Evolutionary conservation across 2,888 invertebrate species (phyloP), one percentile per base, ranked within the genome.

Genomic region (Eupithecia abbreviata): DNA sequence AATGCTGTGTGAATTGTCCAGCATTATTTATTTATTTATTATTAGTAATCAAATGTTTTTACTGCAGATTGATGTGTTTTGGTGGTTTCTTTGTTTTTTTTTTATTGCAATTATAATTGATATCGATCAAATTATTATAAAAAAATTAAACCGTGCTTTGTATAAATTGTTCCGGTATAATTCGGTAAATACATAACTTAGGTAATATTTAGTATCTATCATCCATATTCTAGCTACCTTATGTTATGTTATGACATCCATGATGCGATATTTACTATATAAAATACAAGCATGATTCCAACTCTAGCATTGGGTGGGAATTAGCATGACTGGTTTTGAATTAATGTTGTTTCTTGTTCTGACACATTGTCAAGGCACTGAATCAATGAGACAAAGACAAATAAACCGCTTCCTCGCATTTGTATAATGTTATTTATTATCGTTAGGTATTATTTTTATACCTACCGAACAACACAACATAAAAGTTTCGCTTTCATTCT

Each of bases 291-390:
- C 30, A 62, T 62, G 12, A 30, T 62, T 62, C 2, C 30, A 30
- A 62, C 12, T 10, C 55, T 13, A 66, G 66, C 42, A 42, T 66
- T 66, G 66, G 42, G 78, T 84, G 79, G n/a, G 45, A 62, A 91
- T 92, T 92, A 89, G 84, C 90, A 91, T 90, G 87, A 90, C 89
- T 82, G 84, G 89, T 88, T 81, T 81, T 87, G 85, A 89, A 51
- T 84, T 82, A 77, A 91, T 90, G 18, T 18, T 18, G 18, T 18
- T 2, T 58, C 9, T 89, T 90, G 85, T 85, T 85, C 87, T 89
- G 90, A 90, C 89, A 88, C 90, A 90, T 88, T 93, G 91, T 90
- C 92, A 93, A 93, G 91, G 91, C 88, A 86, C 82, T 75, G 30
- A 30, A 86, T 87, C 90, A 90, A 91, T 89, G 90, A 88, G 86